A percentile compares a stretch with the other conserved stretches of the same genome.
Conservation (phyloP, 2,113 vertebrate genomes). For the Dicaeum eximium region DNA sequence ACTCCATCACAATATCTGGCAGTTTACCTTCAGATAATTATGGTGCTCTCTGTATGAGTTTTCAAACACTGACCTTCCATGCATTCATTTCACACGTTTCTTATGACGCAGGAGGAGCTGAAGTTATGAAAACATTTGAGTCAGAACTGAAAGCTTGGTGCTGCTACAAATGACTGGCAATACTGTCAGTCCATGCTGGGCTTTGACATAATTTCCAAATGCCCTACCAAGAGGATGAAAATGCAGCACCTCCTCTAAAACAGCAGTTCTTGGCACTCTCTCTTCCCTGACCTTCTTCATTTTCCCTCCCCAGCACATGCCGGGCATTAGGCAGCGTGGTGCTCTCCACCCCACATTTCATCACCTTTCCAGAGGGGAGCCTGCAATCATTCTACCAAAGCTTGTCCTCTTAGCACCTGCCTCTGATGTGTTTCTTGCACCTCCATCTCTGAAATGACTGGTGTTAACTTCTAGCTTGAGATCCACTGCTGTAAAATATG, state of each 20-base stretch:
- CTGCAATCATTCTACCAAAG: not conserved
- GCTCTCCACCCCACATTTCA: not conserved
- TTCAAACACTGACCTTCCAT: not conserved
- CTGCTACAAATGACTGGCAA: not conserved
- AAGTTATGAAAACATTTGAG: not conserved
- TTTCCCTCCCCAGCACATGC: not conserved
- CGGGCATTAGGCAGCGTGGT: not conserved
- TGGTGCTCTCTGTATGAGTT: not conserved
- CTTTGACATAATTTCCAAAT: not conserved
- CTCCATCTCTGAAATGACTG: not conserved
- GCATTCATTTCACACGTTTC: not conserved
- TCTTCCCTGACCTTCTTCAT: not conserved
- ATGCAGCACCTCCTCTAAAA: not conserved
- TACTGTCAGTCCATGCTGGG: not conserved
- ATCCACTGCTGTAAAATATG: not conserved
- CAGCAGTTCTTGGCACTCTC: not conserved
- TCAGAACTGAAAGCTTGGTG: not conserved
- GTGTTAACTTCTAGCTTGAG: not conserved
- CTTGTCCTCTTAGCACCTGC: not conserved
- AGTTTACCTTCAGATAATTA: not conserved
- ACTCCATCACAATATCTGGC: not conserved
- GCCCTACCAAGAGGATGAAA: not conserved
- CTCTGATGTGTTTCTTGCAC: not conserved
- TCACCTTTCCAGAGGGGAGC: not conserved
- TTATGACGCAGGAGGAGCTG: not conserved